Conservation (phyloP, 2,797 vertebrate species). For the Cossypha dichroa region DNA sequence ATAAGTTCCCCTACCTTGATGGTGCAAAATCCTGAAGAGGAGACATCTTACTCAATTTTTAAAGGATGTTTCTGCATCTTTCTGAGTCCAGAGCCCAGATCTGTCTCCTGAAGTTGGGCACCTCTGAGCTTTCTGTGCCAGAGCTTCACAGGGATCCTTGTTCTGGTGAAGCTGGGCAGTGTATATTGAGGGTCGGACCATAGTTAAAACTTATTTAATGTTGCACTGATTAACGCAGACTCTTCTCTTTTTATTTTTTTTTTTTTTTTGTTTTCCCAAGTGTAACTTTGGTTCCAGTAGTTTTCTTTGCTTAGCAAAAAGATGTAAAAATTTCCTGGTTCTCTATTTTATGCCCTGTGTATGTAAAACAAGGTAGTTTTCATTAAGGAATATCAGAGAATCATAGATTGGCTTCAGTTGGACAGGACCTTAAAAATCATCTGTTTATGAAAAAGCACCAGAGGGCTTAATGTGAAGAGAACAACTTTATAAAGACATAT, state of each 20-base stretch:
- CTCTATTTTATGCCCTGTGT: background rate
- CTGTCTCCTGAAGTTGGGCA: background rate
- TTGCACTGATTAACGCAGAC: background rate
- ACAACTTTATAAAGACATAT: background rate
- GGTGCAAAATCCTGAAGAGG: background rate
- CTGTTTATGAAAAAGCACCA: background rate
- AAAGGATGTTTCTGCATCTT: background rate
- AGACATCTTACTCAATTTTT: background rate
- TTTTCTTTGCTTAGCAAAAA: background rate
- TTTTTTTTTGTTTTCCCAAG: background rate
- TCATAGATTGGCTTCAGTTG: background rate
- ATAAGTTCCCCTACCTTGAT: background rate
- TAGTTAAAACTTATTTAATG: background rate
- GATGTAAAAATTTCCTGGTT: background rate
- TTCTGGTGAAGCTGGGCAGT: background rate
- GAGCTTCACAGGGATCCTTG: background rate
- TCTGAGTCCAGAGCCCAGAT: background rate
- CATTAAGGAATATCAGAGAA: background rate
- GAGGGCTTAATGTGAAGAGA: background rate
- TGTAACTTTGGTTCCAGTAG: background rate
- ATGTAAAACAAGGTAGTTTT: background rate
- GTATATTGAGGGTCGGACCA: background rate
- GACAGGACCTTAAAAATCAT: background rate
- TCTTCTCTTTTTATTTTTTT: no score
- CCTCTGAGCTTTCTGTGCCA: background rate